Conservation (phyloP, 1,140 invertebrate species). For the Thaumetopoea pityocampa region DNA sequence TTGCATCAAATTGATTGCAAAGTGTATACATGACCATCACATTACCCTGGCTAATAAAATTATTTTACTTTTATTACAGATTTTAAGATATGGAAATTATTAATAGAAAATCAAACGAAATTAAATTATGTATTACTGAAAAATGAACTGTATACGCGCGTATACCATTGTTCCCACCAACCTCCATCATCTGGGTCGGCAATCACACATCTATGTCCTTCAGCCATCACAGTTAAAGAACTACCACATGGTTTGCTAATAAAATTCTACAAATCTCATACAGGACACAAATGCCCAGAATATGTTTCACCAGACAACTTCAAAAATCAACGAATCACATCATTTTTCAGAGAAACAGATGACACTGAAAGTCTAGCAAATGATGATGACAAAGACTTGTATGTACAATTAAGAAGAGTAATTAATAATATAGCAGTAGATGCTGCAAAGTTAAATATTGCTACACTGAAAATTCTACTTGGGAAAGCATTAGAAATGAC, state of each 20-base stretch:
- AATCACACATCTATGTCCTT: conserved; percentile 29
- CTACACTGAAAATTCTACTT: conserved; percentile 28
- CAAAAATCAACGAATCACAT: conserved; percentile 32
- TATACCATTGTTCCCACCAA: conserved; percentile 9
- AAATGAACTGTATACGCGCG: too few species aligned
- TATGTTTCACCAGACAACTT: conserved; percentile 27
- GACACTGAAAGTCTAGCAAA: conserved; percentile 7
- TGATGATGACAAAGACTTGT: conserved; percentile 29
- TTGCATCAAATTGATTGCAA: too few species aligned
- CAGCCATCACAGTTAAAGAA: conserved; percentile 31
- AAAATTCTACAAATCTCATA: conserved; percentile 35
- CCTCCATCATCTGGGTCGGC: not conserved
- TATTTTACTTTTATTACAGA: too few species aligned
- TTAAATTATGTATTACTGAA: too few species aligned
- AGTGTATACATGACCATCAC: too few species aligned
- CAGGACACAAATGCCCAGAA: conserved; percentile 19
- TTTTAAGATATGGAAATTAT: too few species aligned
- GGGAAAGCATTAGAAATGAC: conserved; percentile 51
- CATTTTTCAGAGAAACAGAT: conserved; percentile 23
- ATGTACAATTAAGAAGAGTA: conserved; percentile 41
- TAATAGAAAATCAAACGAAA: too few species aligned
- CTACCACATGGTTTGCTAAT: conserved; percentile 45
- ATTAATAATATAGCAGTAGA: conserved; percentile 36
- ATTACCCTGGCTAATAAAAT: too few species aligned
- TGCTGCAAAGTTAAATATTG: conserved; percentile 30